These are phyloP conservation scores for Eurytoma californica DNA, from an alignment of 2,888 invertebrate genomes.

Conservation along the genomic window DNA sequence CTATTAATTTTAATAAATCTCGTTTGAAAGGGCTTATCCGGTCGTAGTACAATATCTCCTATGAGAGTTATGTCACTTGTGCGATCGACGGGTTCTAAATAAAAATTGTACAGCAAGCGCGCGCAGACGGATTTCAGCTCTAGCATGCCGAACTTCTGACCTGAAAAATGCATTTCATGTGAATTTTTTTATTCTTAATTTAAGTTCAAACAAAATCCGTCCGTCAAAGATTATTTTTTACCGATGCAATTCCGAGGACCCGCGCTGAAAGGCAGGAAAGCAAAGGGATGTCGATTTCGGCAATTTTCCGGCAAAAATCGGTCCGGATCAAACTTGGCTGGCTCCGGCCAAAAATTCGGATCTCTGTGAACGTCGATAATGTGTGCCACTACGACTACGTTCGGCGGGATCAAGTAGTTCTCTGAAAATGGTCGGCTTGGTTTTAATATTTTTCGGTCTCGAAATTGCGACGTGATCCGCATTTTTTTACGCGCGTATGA, in stretches of 20 bases:
- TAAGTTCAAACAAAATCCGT: neutral
- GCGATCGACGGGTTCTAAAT: conserved; percentile 57
- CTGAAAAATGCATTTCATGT: conserved; percentile 61
- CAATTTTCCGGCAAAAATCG: conserved; percentile 79
- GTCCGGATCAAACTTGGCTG: conserved; percentile 69
- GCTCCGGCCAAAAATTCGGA: conserved; percentile 79
- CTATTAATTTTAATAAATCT: conserved; percentile 40
- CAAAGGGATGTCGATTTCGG: conserved; percentile 77
- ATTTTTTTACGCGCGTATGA: neutral
- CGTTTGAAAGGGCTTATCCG: conserved; percentile 53
- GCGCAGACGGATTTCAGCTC: conserved; percentile 57
- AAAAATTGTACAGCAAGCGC: conserved; percentile 57
- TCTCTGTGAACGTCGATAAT: conserved; percentile 82
- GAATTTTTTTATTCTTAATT: too few relatives aligned
- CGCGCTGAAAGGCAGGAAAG: conserved; percentile 74
- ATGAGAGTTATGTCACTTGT: conserved; percentile 52
- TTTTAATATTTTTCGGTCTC: too few relatives aligned
- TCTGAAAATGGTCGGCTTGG: conserved; percentile 65
- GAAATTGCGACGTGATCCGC: too few relatives aligned
- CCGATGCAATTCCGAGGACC: conserved; percentile 33
- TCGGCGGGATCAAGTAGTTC: conserved; percentile 76
- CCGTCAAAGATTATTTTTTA: conserved; percentile 74
- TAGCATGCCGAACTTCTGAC: conserved; percentile 59
- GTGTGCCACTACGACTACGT: conserved; percentile 69
- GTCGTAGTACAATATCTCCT: conserved; percentile 55